phyloP scores from a whole-genome alignment of 2,888 invertebrate genomes.

The Nemoura dubitans region DNA sequence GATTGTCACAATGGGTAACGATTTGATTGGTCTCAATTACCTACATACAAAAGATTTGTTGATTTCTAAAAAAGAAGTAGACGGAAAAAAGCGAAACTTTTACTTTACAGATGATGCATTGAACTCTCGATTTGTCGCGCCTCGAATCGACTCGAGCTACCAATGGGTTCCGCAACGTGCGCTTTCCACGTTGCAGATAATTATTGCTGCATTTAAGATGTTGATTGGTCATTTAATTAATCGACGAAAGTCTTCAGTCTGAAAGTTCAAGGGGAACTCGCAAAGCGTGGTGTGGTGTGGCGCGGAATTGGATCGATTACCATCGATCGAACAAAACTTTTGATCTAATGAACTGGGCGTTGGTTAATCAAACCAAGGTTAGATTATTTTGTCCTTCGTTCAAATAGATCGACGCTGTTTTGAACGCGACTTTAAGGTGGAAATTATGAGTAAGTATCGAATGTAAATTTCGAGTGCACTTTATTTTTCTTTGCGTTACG shows the following conservation, averaged over 20 bases:
- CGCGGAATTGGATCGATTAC: neutral
- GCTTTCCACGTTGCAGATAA: neutral
- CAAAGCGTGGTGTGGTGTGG: neutral
- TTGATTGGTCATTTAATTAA: neutral
- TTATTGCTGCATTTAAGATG: neutral
- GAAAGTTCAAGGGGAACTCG: slow-evolving; percentile 2
- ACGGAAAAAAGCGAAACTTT: neutral
- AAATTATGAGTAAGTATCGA: slow-evolving; percentile 12
- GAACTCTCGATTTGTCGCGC: neutral
- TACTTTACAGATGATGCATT: neutral
- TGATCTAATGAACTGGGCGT: neutral
- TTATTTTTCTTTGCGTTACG: neutral
- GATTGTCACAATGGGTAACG: neutral
- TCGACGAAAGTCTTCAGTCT: neutral
- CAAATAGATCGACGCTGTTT: neutral
- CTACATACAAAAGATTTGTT: neutral
- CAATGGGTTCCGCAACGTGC: neutral
- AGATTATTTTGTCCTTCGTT: neutral
- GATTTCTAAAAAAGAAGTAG: slow-evolving; percentile 15
- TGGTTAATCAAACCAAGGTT: slow-evolving; percentile 7
- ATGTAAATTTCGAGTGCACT: neutral
- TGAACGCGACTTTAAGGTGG: neutral
- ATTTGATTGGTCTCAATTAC: neutral
- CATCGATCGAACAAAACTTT: neutral
- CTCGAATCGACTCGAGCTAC: neutral